phyloP scores from a whole-genome alignment of 2,888 invertebrate genomes.

The Volucella bombylans region DNA sequence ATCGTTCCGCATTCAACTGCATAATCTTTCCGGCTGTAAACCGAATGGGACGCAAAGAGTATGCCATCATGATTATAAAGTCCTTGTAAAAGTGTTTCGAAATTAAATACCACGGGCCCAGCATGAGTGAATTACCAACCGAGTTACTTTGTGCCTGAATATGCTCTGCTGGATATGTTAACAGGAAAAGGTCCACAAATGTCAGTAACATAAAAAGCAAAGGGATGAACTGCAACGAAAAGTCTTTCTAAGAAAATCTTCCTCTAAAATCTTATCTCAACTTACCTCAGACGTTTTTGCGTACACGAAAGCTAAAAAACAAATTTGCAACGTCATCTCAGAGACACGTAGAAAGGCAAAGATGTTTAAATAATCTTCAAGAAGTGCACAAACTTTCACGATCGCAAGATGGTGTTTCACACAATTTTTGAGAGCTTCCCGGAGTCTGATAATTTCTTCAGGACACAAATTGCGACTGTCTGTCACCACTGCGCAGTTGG shows the following conservation, averaged over 20 bases:
- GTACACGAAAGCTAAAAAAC: constrained; percentile 53
- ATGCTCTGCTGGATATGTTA: constrained; percentile 44
- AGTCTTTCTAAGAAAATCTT: too few species aligned
- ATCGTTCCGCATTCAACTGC: background rate
- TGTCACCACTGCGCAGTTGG: background rate
- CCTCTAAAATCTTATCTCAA: background rate
- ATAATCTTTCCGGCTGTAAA: constrained; percentile 9
- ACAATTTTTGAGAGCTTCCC: constrained; percentile 52
- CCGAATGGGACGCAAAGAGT: background rate
- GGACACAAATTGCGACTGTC: background rate
- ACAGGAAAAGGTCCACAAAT: constrained; percentile 38
- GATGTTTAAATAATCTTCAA: background rate
- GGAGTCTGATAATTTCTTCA: background rate
- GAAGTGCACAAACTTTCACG: background rate
- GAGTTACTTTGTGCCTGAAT: constrained; percentile 22
- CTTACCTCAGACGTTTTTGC: constrained; percentile 39
- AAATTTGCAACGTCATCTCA: constrained; percentile 43
- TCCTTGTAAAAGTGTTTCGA: constrained; percentile 1
- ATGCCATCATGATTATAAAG: constrained; percentile 1
- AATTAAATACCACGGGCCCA: constrained; percentile 12
- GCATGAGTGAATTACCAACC: background rate
- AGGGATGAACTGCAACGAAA: background rate
- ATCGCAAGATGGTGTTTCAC: background rate
- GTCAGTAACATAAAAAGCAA: background rate
- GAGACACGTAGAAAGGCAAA: background rate